Evolutionary conservation across 2,113 vertebrate genomes (phyloP), one percentile per base, ranked within the genome.

Genomic region (Limanda limanda): DNA sequence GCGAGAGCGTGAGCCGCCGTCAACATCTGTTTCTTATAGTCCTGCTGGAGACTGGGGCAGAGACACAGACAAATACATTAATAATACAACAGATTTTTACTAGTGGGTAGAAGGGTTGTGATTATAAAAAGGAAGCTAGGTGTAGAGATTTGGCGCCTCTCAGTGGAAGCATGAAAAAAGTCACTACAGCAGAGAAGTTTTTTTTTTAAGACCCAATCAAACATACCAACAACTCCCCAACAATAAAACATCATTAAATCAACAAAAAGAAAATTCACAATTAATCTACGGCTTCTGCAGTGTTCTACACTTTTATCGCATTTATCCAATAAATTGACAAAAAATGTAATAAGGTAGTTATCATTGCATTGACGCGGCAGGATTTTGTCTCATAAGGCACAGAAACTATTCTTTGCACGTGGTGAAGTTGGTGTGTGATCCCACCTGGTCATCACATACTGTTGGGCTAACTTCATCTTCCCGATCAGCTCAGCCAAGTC

Each of bases 11-110:
- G 98, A 5, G 98, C 98, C 0, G 98, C 98, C 0, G 98, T 99
- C 76, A 99, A 93, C 98, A 99, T 99, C 76, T 99, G 98, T 88
- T 99, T 99, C 78, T 99, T 99, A 89, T 99, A 99, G 88, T 99
- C 98, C 92, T 99, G 97, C 94, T 99, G 98, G 54, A 99, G 94
- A 88, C 97, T 99, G 83, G 94, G 0, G 96, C 95, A 96, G 91
- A 97, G 15, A 78, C 2, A 35, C 2, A 67, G 95, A 95, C 20
- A 96, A 68, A 85, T 95, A 95, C 45, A 96, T 97, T 51, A 20
- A 31, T 54, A 0, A 47, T 0, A 27, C 18, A 40, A 27, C 48
- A 18, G 6, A 51, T 13, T 20, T 17, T 64, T 18, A 13, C 3
- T 4, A 4, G 2, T 25, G 63, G 6, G 5, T 11, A 20, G 10